These are phyloP conservation scores for Eilema sororculum DNA, from an alignment of 2,888 invertebrate genomes.

Conservation along the genomic window DNA sequence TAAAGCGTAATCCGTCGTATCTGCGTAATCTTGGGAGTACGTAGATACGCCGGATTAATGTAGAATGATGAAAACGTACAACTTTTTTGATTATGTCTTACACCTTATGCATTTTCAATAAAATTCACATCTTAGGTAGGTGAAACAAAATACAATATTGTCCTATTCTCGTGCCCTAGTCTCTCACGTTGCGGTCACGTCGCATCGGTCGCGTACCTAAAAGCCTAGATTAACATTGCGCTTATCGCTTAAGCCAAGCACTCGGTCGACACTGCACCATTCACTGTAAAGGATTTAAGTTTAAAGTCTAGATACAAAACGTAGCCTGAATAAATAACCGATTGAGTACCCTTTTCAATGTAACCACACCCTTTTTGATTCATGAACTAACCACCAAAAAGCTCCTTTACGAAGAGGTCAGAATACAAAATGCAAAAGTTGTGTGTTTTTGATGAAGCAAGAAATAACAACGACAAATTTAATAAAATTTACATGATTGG, in stretches of 20 bases:
- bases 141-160: not conserved
- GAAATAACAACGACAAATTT: not conserved
- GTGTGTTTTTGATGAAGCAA: too few species aligned
- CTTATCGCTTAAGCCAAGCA: not conserved
- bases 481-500: not conserved
- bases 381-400: not conserved
- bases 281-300: not conserved
- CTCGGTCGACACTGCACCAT: not conserved
- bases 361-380: not conserved
- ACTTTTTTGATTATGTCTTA: too few species aligned
- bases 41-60: too few species aligned
- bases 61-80: too few species aligned
- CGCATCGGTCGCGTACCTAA: not conserved
- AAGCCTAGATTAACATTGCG: not conserved
- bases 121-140: not conserved
- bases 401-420: too few species aligned
- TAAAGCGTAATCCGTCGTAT: too few species aligned
- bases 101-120: too few species aligned
- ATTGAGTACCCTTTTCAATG: not conserved
- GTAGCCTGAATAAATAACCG: not conserved
- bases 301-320: not conserved
- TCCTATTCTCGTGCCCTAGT: not conserved
- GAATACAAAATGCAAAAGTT: too few species aligned
- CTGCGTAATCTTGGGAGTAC: too few species aligned
- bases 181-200: not conserved